Conservation (phyloP, 2,797 vertebrate species). For the Acrossocheilus wenchowensis region DNA sequence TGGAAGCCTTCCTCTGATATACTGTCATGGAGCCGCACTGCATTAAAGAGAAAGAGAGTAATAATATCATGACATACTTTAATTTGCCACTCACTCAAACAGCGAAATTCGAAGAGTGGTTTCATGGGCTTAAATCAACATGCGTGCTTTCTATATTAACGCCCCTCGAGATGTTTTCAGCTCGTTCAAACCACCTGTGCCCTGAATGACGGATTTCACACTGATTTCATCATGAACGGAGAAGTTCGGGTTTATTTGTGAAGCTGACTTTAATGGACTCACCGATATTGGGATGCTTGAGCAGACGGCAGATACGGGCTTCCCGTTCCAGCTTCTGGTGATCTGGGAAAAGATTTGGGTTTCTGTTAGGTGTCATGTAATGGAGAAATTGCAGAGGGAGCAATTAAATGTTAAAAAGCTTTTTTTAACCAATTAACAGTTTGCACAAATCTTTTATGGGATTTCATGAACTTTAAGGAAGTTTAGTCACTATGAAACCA, state of each 20-base stretch:
- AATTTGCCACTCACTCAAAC: neutral
- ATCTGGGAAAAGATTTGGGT: conserved; percentile 74
- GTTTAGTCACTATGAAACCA: neutral
- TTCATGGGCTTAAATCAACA: neutral
- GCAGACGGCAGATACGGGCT: conserved; percentile 94
- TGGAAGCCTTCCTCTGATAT: conserved; percentile 97
- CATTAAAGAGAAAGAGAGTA: conserved; percentile 42
- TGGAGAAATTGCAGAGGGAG: neutral
- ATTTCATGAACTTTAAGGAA: neutral
- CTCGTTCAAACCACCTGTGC: conserved; percentile 7
- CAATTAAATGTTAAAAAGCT: neutral
- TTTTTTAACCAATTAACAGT: neutral
- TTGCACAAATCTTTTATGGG: neutral
- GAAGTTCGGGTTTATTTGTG: neutral
- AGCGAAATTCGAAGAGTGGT: neutral
- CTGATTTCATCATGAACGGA: neutral
- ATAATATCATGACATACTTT: conserved; percentile 5
- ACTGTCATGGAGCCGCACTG: conserved; percentile 96
- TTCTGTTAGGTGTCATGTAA: neutral
- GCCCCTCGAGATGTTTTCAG: neutral
- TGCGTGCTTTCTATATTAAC: neutral
- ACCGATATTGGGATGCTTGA: conserved; percentile 85
- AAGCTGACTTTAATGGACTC: conserved; percentile 38
- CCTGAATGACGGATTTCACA: neutral
- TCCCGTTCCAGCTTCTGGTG: conserved; percentile 97